Base-by-base conservation (phyloP, 92 coral and sea anemone species). In the Muricea muricata region DNA sequence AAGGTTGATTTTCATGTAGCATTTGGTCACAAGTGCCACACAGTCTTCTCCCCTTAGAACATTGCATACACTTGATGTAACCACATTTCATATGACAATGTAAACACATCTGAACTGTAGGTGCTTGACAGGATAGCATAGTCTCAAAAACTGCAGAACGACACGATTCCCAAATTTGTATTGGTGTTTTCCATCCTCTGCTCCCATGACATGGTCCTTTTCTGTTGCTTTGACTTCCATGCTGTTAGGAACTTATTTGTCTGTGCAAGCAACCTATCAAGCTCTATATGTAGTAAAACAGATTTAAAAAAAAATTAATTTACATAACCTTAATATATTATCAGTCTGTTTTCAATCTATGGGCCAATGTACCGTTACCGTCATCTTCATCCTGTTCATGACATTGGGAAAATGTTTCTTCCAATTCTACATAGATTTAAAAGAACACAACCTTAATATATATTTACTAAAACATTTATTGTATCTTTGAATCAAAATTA, bases 141-240 rank as follows among this genome's bases (percentile, higher is more conserved):
- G 78, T 37, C 31, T 71, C 78, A 39, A 71, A 71, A 7, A 71
- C 35, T 26, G 9, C 7, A 20, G 78, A 37, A 29, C 78, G 23
- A 52, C 78, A 71, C 7, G 52, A 71, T 37, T 71, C 78, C 78
- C 78, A n/a, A 71, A 40, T 71, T 39, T 9, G 48, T 39, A 37
- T 71, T 71, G 12, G 54, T 26, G 12, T n/a, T 33, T 40, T 39
- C 78, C 78, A 71, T 71, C 25, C 73, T 66, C 30, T 66, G 35
- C 11, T 7, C 73, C 73, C 73, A 66, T 28, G 73, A 11, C 28
- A 71, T 21, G 14, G 20, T 32, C 48, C 28, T 71, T 25, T 21
- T 71, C 15, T 71, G 78, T 37, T 71, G 47, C 25, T 71, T 71
- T 71, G 42, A 71, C 26, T 71, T 40, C 78, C 78, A 71, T 39